phyloP scores from a whole-genome alignment of 2,888 invertebrate genomes.

The Amorpha juglandis region DNA sequence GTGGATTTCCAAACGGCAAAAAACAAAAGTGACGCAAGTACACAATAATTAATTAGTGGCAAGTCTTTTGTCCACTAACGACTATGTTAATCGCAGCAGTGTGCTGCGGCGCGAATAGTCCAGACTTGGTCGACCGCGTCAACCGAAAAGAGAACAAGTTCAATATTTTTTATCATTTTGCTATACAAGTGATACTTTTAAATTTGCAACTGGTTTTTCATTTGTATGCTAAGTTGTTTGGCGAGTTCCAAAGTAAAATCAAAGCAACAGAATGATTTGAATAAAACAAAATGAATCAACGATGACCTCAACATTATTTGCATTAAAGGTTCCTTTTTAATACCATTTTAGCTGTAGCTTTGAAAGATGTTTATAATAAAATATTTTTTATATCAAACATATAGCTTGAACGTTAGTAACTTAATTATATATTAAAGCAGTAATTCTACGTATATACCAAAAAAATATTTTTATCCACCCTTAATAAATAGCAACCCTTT shows the following conservation, averaged over 20 bases:
- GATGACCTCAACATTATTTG: constrained; percentile 22
- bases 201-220: constrained; percentile 19
- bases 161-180: neutral
- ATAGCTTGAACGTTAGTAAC: too few relatives aligned
- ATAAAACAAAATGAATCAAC: constrained; percentile 23
- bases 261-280: constrained; percentile 14
- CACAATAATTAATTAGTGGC: constrained; percentile 19
- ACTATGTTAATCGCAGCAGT: constrained; percentile 21
- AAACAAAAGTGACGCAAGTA: constrained; percentile 25
- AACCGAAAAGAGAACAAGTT: constrained; percentile 3
- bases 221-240: constrained; percentile 11
- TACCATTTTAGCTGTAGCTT: neutral
- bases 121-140: neutral
- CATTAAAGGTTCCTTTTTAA: constrained; percentile 5
- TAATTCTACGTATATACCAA: too few relatives aligned
- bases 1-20: constrained; percentile 12
- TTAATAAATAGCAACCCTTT: too few relatives aligned
- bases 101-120: neutral
- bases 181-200: neutral
- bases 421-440: too few relatives aligned
- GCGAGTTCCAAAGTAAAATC: constrained; percentile 18
- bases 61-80: constrained; percentile 28
- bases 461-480: too few relatives aligned
- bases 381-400: too few relatives aligned
- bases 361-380: neutral